Evolutionary conservation across 2,797 vertebrate genomes (phyloP).

Genomic region (Catamblyrhynchus diadema): DNA sequence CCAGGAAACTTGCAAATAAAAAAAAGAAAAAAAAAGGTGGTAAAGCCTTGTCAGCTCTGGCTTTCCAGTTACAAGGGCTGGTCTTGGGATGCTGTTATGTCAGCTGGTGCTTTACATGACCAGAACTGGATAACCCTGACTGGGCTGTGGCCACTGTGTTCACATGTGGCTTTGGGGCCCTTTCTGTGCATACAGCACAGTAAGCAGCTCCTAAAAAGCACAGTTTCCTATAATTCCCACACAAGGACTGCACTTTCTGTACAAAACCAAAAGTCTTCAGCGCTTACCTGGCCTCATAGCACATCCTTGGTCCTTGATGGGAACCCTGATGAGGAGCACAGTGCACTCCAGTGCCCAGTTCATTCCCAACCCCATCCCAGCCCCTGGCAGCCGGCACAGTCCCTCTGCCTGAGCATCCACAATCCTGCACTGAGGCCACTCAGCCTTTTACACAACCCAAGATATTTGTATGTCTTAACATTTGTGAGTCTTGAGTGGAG

Average conservation of each 20-base stretch:
- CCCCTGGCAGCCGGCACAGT: background rate
- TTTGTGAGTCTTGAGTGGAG: background rate
- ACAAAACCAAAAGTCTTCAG: background rate
- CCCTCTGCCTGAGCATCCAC: background rate
- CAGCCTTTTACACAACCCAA: background rate
- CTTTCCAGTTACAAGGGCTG: background rate
- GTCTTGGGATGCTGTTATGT: background rate
- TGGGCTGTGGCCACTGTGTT: fast-evolving
- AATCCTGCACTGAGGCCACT: background rate
- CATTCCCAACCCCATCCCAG: fast-evolving
- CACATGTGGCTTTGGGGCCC: fast-evolving
- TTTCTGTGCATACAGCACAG: background rate
- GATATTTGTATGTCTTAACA: background rate
- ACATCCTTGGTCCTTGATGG: fast-evolving
- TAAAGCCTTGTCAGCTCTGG: background rate
- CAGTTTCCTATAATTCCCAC: background rate
- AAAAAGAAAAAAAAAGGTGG: too few relatives aligned
- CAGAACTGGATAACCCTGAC: background rate
- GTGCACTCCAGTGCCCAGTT: fast-evolving
- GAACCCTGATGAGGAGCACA: background rate
- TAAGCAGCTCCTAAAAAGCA: background rate
- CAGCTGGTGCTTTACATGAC: background rate
- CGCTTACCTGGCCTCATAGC: fast-evolving
- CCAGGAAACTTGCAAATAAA: background rate
- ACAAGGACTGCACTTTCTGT: background rate